Conservation (phyloP, 2,113 vertebrate species). For the Callipepla squamata region DNA sequence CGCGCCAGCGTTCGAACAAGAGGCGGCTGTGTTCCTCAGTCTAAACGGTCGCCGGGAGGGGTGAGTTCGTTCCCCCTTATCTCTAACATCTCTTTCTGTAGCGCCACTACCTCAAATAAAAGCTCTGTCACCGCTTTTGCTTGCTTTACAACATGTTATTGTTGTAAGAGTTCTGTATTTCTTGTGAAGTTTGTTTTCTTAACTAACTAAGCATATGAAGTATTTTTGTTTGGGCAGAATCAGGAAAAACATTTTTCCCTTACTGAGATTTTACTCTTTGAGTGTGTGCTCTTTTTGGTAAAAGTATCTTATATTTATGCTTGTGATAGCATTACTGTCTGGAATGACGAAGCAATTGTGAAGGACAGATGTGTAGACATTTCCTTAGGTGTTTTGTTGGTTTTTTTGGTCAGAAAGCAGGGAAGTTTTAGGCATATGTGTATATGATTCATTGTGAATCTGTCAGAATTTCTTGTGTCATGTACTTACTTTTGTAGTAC, state of each 20-base stretch:
- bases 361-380: neutral
- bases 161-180: conserved; percentile 84
- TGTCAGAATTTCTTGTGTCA: no score
- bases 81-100: no score
- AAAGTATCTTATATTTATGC: neutral
- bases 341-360: neutral
- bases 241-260: neutral
- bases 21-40: no score
- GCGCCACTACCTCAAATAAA: no score
- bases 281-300: fast-evolving
- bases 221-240: neutral
- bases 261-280: neutral
- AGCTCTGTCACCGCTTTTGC: no score
- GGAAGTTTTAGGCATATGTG: no score
- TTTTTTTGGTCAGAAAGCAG: neutral
- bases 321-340: neutral
- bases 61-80: no score
- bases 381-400: neutral
- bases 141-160: conserved; percentile 83
- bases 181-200: neutral
- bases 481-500: no score
- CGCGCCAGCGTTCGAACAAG: no score
- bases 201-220: neutral
- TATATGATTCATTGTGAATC: no score
- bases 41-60: no score